Conservation (phyloP, 2,888 invertebrate genomes). For the Eugnorisma glareosa region DNA sequence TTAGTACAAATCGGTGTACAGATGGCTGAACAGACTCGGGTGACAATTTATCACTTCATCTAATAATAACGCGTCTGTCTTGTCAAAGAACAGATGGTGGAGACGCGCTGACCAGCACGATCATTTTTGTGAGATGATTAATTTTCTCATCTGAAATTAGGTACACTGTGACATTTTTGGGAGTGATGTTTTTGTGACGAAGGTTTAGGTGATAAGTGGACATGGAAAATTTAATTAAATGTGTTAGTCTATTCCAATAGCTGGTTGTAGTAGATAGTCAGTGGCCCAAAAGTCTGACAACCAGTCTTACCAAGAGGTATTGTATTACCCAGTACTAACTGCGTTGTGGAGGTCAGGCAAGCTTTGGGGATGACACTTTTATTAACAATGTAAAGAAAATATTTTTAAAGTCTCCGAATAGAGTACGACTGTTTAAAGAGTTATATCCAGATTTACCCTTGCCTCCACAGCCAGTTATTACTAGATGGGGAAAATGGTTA, state of each 20-base stretch:
- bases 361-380: no score
- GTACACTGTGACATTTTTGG: conserved; percentile 20
- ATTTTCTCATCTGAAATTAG: conserved; percentile 38
- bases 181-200: neutral
- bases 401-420: no score
- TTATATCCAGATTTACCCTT: no score
- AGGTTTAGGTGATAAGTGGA: neutral
- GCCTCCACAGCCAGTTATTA: no score
- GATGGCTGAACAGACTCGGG: conserved; percentile 57
- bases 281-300: no score
- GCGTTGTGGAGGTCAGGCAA: no score
- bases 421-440: no score
- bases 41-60: conserved; percentile 77
- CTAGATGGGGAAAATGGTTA: no score
- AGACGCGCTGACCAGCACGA: conserved; percentile 70
- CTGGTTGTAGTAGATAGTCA: no score
- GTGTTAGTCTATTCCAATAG: neutral
- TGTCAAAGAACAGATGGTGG: conserved; percentile 76
- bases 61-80: conserved; percentile 76
- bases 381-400: no score
- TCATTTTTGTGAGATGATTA: conserved; percentile 56
- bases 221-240: neutral
- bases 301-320: no score
- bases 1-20: conserved; percentile 48
- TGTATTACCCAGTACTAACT: no score